phyloP scores from a whole-genome alignment of 2,797 vertebrate genomes.

The Tinamus major region DNA sequence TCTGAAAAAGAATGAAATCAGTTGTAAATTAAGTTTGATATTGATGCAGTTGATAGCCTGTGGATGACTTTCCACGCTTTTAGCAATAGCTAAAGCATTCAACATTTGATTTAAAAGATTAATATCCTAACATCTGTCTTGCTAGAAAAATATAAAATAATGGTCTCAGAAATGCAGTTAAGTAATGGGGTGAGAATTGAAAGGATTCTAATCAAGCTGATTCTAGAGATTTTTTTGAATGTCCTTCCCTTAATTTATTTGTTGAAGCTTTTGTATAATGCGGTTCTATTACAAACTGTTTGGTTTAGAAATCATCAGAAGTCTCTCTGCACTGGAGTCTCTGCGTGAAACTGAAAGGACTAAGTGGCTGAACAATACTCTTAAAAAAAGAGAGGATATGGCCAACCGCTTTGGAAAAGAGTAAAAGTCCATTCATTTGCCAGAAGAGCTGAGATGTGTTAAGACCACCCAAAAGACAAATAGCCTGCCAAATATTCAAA shows the following conservation, averaged over 20 bases:
- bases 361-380: conserved; percentile 58
- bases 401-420: conserved; percentile 46
- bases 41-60: not conserved
- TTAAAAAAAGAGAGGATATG: conserved; percentile 49
- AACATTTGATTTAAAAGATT: not conserved
- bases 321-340: conserved; percentile 42
- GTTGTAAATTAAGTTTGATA: not conserved
- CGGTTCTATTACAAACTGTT: conserved; percentile 31
- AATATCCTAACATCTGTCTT: not conserved
- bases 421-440: conserved; percentile 25
- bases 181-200: not conserved
- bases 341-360: conserved; percentile 55
- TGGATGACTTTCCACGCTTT: not conserved
- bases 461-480: conserved; percentile 68
- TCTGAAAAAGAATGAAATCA: not conserved
- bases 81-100: not conserved
- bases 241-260: conserved; percentile 38
- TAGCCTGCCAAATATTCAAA: conserved; percentile 62
- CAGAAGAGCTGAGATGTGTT: conserved; percentile 49
- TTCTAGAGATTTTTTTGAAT: conserved; percentile 55
- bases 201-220: not conserved
- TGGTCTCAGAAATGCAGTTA: conserved; percentile 14
- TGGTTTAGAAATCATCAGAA: conserved; percentile 62
- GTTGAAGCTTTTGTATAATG: conserved; percentile 40
- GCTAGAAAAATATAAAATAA: not conserved